Evolutionary conservation across 2,113 vertebrate species (phyloP).

Genomic region (Lates calcarifer): DNA sequence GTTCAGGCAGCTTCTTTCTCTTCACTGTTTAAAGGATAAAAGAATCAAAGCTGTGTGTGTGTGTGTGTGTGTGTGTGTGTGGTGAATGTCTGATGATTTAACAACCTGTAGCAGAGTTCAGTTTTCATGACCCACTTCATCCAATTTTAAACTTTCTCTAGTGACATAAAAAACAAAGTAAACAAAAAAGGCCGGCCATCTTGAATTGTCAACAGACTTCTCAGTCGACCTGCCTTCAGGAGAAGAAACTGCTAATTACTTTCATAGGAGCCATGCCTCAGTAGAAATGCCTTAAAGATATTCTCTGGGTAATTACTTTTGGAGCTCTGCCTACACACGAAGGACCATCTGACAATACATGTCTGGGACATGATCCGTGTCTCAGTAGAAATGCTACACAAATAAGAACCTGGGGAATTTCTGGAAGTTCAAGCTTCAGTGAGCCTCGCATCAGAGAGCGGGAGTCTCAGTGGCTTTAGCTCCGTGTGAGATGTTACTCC

Average conservation of each 20-base stretch:
- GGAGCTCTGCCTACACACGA: constrained; percentile 18
- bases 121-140: constrained; percentile 26
- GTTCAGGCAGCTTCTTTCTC: constrained; percentile 19
- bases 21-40: constrained; percentile 30
- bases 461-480: constrained; percentile 43
- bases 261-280: constrained; percentile 24
- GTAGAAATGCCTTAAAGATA: constrained; percentile 16
- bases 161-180: neutral
- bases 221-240: constrained; percentile 46
- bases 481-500: constrained; percentile 14
- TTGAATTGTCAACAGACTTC: constrained; percentile 9
- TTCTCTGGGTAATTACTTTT: constrained; percentile 55
- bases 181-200: constrained; percentile 19
- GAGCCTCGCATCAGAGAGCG: constrained; percentile 36
- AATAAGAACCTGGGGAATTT: constrained; percentile 61
- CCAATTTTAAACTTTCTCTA: constrained; percentile 22
- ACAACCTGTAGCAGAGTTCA: constrained; percentile 5
- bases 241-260: constrained; percentile 55
- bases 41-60: constrained; percentile 28
- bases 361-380: constrained; percentile 55
- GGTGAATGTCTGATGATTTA: constrained; percentile 28
- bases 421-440: constrained; percentile 46
- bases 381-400: constrained; percentile 49
- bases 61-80: too few relatives aligned
- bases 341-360: constrained; percentile 56